phyloP scores from a whole-genome alignment of 2,113 vertebrate species.

The Platycercus adscitus region DNA sequence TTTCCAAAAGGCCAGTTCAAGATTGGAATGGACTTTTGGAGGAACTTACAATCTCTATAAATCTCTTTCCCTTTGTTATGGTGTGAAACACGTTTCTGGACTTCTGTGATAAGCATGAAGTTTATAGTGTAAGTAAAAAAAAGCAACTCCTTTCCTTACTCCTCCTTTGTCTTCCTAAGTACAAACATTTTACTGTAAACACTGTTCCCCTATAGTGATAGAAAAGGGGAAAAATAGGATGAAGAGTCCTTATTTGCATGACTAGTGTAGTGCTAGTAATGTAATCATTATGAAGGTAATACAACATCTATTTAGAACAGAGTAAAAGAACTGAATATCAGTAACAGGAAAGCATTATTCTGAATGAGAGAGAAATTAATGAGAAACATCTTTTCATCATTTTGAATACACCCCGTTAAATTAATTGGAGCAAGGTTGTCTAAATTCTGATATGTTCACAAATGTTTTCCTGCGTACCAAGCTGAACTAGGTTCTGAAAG shows the following conservation, averaged over 20 bases:
- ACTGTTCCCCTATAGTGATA: neutral
- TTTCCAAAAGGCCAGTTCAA: neutral
- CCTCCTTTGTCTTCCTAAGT: neutral
- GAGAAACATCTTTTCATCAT: constrained; percentile 31
- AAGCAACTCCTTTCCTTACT: neutral
- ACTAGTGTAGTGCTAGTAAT: neutral
- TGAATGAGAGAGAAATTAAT: neutral
- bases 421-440: constrained; percentile 11
- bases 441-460: neutral
- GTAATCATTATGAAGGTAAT: neutral
- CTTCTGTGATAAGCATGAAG: neutral
- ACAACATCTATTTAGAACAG: constrained; percentile 1
- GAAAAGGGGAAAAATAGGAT: neutral
- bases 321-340: neutral
- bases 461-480: neutral
- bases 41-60: neutral
- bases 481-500: neutral
- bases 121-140: neutral
- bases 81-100: neutral
- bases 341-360: constrained; percentile 17
- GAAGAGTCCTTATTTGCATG: constrained; percentile 13
- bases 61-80: neutral
- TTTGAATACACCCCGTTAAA: constrained; percentile 7
- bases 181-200: neutral
- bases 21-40: neutral